phyloP scores from a whole-genome alignment of 1,140 invertebrate species.

The Lithobius niger region DNA sequence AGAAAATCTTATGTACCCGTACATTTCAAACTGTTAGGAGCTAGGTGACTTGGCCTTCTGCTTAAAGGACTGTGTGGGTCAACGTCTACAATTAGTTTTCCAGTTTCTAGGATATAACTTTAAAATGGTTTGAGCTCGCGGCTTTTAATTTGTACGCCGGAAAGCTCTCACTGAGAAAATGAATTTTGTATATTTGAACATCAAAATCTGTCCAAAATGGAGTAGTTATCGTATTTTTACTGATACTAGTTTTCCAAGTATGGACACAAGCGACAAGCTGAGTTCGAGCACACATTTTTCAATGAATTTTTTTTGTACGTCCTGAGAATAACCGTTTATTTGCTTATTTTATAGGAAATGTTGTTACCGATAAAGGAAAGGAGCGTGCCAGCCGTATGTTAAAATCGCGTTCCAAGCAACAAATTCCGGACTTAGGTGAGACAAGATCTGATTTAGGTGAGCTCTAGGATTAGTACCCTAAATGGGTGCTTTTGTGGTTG shows the following conservation, averaged over 20 bases:
- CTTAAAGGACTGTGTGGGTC: too few relatives aligned
- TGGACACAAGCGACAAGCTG: background rate
- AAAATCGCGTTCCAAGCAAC: background rate
- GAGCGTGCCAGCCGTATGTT: background rate
- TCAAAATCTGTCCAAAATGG: background rate
- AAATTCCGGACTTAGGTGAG: slow-evolving; percentile 4
- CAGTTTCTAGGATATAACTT: too few relatives aligned
- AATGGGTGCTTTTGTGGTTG: background rate
- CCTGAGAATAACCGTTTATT: background rate
- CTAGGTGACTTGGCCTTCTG: too few relatives aligned
- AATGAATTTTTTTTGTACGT: background rate
- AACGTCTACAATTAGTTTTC: too few relatives aligned
- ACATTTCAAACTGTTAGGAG: too few relatives aligned
- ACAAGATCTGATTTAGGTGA: background rate
- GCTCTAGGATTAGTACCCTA: background rate
- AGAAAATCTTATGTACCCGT: too few relatives aligned
- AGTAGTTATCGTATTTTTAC: background rate
- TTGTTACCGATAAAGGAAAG: background rate
- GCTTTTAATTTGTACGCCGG: too few relatives aligned
- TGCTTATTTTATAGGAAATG: background rate
- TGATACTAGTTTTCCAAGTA: background rate
- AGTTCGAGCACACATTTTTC: too few relatives aligned
- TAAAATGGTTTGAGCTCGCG: too few relatives aligned
- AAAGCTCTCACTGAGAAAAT: background rate
- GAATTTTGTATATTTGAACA: background rate